Conservation (phyloP, 1,140 invertebrate genomes). For the Armadillidium nasatum region DNA sequence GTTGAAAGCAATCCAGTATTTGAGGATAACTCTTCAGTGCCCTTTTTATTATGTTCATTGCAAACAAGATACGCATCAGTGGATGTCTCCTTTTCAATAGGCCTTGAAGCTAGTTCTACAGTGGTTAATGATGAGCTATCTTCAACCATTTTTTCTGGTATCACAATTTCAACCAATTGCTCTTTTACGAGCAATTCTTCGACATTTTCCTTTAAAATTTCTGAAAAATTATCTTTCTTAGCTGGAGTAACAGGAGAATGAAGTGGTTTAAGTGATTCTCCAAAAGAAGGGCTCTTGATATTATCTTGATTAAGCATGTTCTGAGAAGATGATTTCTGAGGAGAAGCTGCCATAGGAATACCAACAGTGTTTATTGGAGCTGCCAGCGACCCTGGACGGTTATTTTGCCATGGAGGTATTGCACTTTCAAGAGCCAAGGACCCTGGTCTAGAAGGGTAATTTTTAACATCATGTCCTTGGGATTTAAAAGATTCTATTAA, state of each 20-base stretch:
- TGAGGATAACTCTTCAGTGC: background rate
- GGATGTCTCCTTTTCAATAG: too few relatives aligned
- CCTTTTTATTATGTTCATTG: background rate
- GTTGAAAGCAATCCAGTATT: background rate
- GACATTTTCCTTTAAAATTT: background rate
- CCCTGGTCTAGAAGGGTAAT: background rate
- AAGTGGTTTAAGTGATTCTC: background rate
- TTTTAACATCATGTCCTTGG: background rate
- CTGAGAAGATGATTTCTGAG: constrained; percentile 32
- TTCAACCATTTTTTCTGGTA: too few relatives aligned
- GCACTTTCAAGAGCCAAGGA: background rate
- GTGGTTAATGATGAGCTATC: too few relatives aligned
- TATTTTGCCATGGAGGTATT: background rate
- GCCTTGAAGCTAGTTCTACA: too few relatives aligned
- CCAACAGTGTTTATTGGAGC: constrained; percentile 42
- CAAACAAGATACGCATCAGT: too few relatives aligned
- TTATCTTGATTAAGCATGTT: constrained; percentile 33
- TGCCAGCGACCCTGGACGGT: constrained; percentile 40
- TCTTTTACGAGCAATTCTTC: too few relatives aligned
- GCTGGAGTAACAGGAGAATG: background rate
- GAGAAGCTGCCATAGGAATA: constrained; percentile 37
- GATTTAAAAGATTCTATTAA: background rate
- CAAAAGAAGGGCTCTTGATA: background rate
- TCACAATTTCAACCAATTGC: too few relatives aligned
- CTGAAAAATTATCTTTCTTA: background rate